phyloP scores from a whole-genome alignment of 2,888 invertebrate genomes.

The Lapara coniferarum region DNA sequence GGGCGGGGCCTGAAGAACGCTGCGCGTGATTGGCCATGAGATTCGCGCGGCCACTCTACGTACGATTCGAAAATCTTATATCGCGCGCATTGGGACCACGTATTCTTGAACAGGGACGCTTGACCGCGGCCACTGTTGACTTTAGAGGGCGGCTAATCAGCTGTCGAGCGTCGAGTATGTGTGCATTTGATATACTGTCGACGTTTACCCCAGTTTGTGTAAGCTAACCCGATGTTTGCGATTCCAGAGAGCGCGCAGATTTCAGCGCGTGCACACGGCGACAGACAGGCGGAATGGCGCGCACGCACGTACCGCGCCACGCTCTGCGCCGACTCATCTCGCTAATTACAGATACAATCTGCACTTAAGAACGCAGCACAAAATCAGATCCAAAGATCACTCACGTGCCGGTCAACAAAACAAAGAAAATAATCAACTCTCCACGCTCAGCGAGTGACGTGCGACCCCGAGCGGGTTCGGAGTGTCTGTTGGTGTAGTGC shows the following conservation, averaged over 20 bases:
- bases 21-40: conserved; percentile 71
- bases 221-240: conserved; percentile 37
- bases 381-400: conserved; percentile 58
- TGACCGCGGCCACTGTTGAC: conserved; percentile 5
- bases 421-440: conserved; percentile 46
- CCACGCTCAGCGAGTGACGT: conserved; percentile 25
- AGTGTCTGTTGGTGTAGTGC: conserved; percentile 36
- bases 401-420: conserved; percentile 60
- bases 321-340: conserved; percentile 51
- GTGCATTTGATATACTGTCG: conserved; percentile 3
- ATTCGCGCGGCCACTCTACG: conserved; percentile 60
- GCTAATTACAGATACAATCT: conserved; percentile 73
- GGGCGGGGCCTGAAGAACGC: conserved; percentile 64
- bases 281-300: conserved; percentile 18
- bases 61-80: conserved; percentile 56
- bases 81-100: conserved; percentile 40
- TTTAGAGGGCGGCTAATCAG: neutral
- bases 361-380: conserved; percentile 58
- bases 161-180: neutral
- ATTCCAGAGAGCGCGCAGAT: conserved; percentile 46
- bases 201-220: conserved; percentile 11
- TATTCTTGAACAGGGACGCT: conserved; percentile 32
- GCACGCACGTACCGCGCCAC: conserved; percentile 51
- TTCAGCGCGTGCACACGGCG: conserved; percentile 43
- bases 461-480: conserved; percentile 26